Evolutionary conservation across 2,797 vertebrate species (phyloP).

Genomic region (Spheniscus humboldti): DNA sequence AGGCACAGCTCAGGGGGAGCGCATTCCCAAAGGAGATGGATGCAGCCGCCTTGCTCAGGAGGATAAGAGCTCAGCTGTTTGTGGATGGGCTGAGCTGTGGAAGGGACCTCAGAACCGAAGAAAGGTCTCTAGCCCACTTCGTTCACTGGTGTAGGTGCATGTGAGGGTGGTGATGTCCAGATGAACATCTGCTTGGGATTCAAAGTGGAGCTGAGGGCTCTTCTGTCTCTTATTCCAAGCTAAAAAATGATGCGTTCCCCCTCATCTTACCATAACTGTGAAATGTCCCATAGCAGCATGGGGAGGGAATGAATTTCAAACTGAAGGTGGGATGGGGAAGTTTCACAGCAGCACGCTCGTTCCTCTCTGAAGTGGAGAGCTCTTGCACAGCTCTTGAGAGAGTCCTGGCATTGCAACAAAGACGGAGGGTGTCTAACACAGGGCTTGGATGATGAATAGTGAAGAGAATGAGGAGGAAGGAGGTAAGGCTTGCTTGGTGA

Average conservation of each 20-base stretch:
- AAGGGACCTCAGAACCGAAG: neutral
- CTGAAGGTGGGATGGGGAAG: neutral
- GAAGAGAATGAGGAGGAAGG: neutral
- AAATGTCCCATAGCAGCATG: neutral
- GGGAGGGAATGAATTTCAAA: neutral
- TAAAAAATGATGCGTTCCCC: neutral
- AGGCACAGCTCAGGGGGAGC: neutral
- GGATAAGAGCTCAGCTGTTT: neutral
- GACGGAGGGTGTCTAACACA: neutral
- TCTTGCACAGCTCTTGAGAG: neutral
- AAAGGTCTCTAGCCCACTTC: neutral
- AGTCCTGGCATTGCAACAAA: neutral
- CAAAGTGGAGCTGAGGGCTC: neutral
- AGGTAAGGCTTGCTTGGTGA: neutral
- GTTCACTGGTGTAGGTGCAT: neutral
- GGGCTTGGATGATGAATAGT: neutral
- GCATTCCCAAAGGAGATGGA: fast-evolving
- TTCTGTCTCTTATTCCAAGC: neutral
- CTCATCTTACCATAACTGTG: neutral
- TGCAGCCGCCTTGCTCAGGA: neutral
- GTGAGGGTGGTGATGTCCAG: neutral
- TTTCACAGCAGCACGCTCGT: neutral
- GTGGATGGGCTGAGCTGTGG: neutral
- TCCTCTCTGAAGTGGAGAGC: neutral
- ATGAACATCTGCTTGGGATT: neutral